phyloP scores from a whole-genome alignment of 2,888 invertebrate genomes.

The Xiphydria camelus region DNA sequence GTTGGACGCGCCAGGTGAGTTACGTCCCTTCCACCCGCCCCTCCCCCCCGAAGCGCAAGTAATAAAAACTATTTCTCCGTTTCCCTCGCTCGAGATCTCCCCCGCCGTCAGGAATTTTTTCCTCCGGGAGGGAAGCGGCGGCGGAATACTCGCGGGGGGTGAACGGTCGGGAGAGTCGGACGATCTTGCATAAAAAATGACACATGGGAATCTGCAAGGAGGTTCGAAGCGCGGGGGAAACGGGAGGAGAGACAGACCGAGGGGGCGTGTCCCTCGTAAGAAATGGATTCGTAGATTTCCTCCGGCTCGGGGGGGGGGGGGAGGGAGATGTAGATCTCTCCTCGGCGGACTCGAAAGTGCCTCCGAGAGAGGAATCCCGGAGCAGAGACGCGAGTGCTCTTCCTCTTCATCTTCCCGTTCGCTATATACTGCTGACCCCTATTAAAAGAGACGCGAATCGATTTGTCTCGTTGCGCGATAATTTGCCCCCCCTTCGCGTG shows the following conservation, averaged over 20 bases:
- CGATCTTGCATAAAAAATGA: background rate
- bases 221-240: background rate
- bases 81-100: too few relatives aligned
- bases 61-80: too few relatives aligned
- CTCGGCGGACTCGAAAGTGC: background rate
- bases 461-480: background rate
- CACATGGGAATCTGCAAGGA: background rate
- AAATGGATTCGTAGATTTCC: background rate
- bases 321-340: background rate
- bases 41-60: too few relatives aligned
- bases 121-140: too few relatives aligned
- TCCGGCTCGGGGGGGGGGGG: background rate
- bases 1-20: slow-evolving; percentile 28
- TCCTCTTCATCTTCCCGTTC: too few relatives aligned
- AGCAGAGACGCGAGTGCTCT: too few relatives aligned
- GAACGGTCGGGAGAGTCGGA: too few relatives aligned
- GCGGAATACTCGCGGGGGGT: background rate
- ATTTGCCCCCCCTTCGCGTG: background rate
- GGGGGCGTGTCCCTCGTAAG: background rate
- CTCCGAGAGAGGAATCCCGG: background rate
- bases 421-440: too few relatives aligned
- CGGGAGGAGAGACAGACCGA: background rate
- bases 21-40: too few relatives aligned
- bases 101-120: too few relatives aligned
- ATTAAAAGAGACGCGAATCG: too few relatives aligned